Conservation (phyloP, 2,113 vertebrate genomes). For the Menidia beryllina region DNA sequence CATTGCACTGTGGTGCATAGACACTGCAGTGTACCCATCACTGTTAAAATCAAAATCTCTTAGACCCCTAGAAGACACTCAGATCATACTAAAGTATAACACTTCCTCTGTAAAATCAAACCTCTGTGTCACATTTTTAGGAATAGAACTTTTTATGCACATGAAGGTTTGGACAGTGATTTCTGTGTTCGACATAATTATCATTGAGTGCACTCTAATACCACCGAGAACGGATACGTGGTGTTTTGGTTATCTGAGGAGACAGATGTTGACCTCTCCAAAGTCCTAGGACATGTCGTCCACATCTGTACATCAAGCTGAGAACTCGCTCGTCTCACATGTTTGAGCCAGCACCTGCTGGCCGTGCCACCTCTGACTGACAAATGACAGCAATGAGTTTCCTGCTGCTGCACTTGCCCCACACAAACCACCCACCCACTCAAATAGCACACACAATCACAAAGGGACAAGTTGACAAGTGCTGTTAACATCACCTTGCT, state of each 20-base stretch:
- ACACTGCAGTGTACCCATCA: too few species aligned
- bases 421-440: slow-evolving; percentile 31
- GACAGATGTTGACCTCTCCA: slow-evolving; percentile 51
- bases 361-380: slow-evolving; percentile 55
- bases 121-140: too few species aligned
- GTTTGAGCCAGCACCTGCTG: slow-evolving; percentile 19
- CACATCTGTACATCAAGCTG: slow-evolving; percentile 1
- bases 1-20: too few species aligned
- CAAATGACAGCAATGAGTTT: slow-evolving; percentile 55
- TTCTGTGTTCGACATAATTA: too few species aligned
- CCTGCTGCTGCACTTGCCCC: slow-evolving; percentile 25
- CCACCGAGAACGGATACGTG: not conserved
- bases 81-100: too few species aligned
- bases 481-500: slow-evolving; percentile 63
- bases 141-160: too few species aligned
- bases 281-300: slow-evolving; percentile 18
- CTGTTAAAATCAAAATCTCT: too few species aligned
- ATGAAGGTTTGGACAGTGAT: too few species aligned
- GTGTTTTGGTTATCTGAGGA: slow-evolving; percentile 28
- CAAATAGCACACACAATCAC: slow-evolving; percentile 44
- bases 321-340: slow-evolving; percentile 23
- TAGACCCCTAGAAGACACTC: too few species aligned
- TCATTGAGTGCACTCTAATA: not conserved
- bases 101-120: too few species aligned
- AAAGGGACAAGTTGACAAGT: slow-evolving; percentile 54